These are phyloP conservation scores for Champsocephalus gunnari DNA, from an alignment of 2,797 vertebrate species.

Conservation along the genomic window DNA sequence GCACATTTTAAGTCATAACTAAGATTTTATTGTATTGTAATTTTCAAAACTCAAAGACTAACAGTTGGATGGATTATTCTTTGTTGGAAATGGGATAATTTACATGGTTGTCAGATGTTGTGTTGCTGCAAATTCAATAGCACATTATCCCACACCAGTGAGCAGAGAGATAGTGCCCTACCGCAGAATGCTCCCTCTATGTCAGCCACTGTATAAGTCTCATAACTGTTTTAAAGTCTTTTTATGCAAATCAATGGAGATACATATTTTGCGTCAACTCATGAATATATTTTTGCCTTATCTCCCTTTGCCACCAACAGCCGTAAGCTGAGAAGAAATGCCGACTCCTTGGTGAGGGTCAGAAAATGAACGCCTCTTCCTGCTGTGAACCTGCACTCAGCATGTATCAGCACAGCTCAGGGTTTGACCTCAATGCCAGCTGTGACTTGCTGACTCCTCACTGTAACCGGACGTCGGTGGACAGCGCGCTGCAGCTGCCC, in stretches of 20 bases:
- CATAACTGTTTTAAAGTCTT: neutral
- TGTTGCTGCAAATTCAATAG: conserved; percentile 3
- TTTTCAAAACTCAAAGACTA: neutral
- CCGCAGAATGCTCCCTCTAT: conserved; percentile 8
- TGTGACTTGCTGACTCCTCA: conserved; percentile 44
- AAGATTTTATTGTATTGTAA: neutral
- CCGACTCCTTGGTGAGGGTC: conserved; percentile 51
- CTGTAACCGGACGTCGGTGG: conserved; percentile 59
- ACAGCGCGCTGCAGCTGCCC: conserved; percentile 68
- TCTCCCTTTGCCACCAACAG: conserved; percentile 19
- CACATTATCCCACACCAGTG: conserved; percentile 22
- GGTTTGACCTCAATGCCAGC: conserved; percentile 58
- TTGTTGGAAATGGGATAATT: neutral
- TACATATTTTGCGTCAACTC: conserved; percentile 22
- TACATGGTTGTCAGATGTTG: conserved; percentile 17
- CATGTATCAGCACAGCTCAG: conserved; percentile 51
- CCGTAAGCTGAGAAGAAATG: conserved; percentile 38
- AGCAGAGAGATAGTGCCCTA: neutral
- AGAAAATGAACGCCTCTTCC: conserved; percentile 65
- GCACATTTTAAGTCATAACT: neutral
- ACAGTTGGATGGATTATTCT: no score
- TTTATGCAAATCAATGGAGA: conserved; percentile 43
- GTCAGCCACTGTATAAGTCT: conserved; percentile 20
- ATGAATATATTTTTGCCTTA: conserved; percentile 11
- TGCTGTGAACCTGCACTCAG: conserved; percentile 42